Evolutionary conservation across 2,888 invertebrate genomes (phyloP), one percentile per base, ranked within the genome.

Genomic region (Lasioglossum lativentre): DNA sequence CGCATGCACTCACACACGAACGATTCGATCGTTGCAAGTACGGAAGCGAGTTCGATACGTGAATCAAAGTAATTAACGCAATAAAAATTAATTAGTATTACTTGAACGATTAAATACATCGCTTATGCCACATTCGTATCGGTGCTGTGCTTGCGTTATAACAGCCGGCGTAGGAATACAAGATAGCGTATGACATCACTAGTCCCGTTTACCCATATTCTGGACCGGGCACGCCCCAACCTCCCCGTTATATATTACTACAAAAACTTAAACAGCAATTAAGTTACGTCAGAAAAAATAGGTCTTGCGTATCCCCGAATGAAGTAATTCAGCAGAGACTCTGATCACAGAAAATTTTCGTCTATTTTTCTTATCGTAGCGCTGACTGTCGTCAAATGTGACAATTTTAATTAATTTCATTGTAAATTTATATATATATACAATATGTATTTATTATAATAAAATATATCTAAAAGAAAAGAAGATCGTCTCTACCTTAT

Each of bases 171-270:
- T 91, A 94, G 94, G 92, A 92, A 94, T 93, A 94, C 92, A 92
- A 90, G 92, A 89, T 91, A 86, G 80, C 78, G 89, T 92, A 92
- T 94, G 94, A 94, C 94, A 94, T 94, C 94, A 94, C 93, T 93
- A 90, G 90, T 90, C 90, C 91, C 91, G 92, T 93, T 92, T 92
- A 93, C 91, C 86, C 90, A 92, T 92, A 91, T 92, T 92, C 91
- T 88, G 91, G 90, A 91, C 90, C 91, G 94, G 94, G 90, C 94
- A 94, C 94, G 94, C 94, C 94, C 94, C 94, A 91, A 90, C 91
- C 85, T 90, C 83, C 80, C 73, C 68, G 63, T 82, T 77, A 66
- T 66, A 86, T 47, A 52, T 82, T 76, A 72, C 63, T 77, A 52
- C 73, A 59, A 77, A 78, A 82, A 79, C 75, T 82, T 78, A n/a